phyloP scores from a whole-genome alignment of 2,888 invertebrate species.

The Cynaeus angustus region DNA sequence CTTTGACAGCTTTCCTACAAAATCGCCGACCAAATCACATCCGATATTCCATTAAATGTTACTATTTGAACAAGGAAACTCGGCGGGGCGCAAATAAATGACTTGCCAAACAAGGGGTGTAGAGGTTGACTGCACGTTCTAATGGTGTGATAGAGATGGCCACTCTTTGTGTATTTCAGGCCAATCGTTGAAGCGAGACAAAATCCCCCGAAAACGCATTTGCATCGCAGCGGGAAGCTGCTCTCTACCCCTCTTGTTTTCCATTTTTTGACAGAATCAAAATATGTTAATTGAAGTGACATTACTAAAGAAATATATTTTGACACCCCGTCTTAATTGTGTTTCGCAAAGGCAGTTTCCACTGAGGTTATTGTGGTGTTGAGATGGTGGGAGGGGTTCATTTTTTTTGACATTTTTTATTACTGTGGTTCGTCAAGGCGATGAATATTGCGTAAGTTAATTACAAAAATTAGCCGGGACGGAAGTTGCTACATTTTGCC shows the following conservation, averaged over 20 bases:
- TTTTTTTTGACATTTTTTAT: constrained; percentile 5
- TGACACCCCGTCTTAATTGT: constrained; percentile 9
- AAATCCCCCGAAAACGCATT: constrained; percentile 35
- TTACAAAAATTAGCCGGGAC: constrained; percentile 2
- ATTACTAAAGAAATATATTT: constrained; percentile 1
- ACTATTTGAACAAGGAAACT: constrained; percentile 66
- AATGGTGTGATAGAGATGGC: constrained; percentile 51
- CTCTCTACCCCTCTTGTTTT: constrained; percentile 23
- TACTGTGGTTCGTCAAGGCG: background rate
- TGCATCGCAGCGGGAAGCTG: constrained; percentile 32
- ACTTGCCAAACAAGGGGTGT: constrained; percentile 59
- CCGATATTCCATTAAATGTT: constrained; percentile 68
- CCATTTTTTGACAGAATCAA: constrained; percentile 33
- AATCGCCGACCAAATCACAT: constrained; percentile 64
- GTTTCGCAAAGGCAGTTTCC: background rate
- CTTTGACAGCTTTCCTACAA: constrained; percentile 55
- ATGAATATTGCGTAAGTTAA: constrained; percentile 16
- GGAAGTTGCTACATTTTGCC: background rate
- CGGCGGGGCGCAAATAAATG: constrained; percentile 64
- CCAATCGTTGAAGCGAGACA: constrained; percentile 19
- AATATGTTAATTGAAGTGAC: constrained; percentile 41
- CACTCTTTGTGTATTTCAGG: constrained; percentile 24
- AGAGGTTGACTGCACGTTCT: constrained; percentile 48
- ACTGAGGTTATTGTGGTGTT: too few species aligned
- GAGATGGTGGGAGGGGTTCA: background rate